Conservation (phyloP, 2,797 vertebrate species). For the Galagoides demidoff region DNA sequence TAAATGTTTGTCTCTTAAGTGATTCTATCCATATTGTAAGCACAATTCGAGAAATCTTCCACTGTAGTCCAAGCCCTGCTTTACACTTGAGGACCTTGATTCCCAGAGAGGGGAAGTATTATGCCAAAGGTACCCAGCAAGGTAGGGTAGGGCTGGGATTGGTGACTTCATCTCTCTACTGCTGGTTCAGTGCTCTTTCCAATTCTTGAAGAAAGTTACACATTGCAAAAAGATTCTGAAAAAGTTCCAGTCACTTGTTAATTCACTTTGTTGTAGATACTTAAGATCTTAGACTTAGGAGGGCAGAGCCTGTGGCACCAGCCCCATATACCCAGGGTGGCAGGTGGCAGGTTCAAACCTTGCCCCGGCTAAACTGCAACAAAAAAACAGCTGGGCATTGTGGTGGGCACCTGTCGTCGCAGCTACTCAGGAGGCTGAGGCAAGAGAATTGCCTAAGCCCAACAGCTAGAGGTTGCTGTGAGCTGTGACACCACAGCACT, state of each 20-base stretch:
- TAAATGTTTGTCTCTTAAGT: neutral
- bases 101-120: neutral
- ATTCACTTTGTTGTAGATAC: neutral
- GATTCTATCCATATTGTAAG: constrained; percentile 2
- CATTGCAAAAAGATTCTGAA: neutral
- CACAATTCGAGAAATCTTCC: constrained; percentile 36
- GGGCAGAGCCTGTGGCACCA: no score
- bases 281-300: no score
- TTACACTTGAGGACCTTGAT: neutral
- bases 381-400: no score
- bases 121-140: neutral
- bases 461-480: no score
- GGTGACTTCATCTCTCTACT: neutral
- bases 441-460: no score
- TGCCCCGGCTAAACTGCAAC: no score
- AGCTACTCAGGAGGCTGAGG: no score
- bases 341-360: no score
- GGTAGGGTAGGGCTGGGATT: neutral
- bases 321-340: no score
- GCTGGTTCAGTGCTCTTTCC: neutral
- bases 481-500: no score
- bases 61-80: neutral
- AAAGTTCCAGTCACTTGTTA: neutral
- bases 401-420: no score
- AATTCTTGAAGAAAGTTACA: neutral